A percentile compares a stretch with the other conserved stretches of the same genome.
Conservation (phyloP, 2,888 invertebrate species). For the Metacarcinus magister region DNA sequence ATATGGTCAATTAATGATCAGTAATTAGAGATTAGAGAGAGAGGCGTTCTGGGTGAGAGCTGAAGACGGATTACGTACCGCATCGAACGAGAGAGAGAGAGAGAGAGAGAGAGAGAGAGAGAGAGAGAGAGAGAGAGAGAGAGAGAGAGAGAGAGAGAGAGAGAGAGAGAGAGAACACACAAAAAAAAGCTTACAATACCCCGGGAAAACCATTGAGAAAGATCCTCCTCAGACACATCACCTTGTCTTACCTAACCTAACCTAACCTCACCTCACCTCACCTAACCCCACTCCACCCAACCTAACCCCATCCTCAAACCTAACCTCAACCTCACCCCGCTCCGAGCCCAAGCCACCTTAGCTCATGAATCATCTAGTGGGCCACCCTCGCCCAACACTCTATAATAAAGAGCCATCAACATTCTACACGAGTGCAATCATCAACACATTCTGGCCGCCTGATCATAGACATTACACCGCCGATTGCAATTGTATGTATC, state of each 20-base stretch:
- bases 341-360: neutral
- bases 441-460: slow-evolving; percentile 73
- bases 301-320: neutral
- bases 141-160: neutral
- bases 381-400: slow-evolving; percentile 63
- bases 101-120: slow-evolving; percentile 2
- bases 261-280: neutral
- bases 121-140: neutral
- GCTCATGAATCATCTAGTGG: slow-evolving; percentile 61
- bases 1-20: slow-evolving; percentile 14
- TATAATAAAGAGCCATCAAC: slow-evolving; percentile 78
- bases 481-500: slow-evolving; percentile 75
- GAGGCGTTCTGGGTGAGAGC: neutral
- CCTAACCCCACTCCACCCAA: too few species aligned
- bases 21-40: neutral
- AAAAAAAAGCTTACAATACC: neutral
- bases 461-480: slow-evolving; percentile 72
- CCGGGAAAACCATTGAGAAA: neutral
- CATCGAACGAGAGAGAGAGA: neutral
- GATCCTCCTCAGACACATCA: too few species aligned
- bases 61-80: neutral
- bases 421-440: slow-evolving; percentile 73
- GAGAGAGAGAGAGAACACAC: neutral
- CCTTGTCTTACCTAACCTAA: neutral
- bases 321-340: neutral